Evolutionary conservation across 2,888 invertebrate species (phyloP), one percentile per base, ranked within the genome.

Genomic region (Alloscopus bannaensis): DNA sequence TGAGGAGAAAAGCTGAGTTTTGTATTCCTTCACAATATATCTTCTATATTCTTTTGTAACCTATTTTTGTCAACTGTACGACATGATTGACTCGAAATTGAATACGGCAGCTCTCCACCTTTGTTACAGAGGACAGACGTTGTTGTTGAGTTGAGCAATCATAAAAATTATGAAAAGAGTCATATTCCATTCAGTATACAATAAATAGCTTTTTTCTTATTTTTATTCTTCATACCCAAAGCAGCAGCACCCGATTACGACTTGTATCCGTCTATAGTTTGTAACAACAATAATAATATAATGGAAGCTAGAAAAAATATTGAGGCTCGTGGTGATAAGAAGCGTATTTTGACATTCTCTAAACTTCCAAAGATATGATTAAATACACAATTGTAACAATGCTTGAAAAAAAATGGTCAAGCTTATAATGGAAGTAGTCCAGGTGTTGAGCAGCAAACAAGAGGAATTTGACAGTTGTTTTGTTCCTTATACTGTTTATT

Each of bases 381-480:
- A n/a, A n/a, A n/a, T n/a, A n/a, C n/a, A n/a, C n/a, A n/a, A n/a
- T n/a, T n/a, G n/a, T n/a, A n/a, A n/a, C n/a, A n/a, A n/a, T n/a
- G n/a, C n/a, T n/a, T n/a, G n/a, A n/a, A n/a, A n/a, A n/a, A n/a
- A n/a, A n/a, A n/a, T n/a, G n/a, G n/a, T n/a, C n/a, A n/a, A n/a
- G n/a, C n/a, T n/a, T n/a, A n/a, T n/a, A n/a, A n/a, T 40, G 22
- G 40, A 40, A 13, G 8, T 20, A 29, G n/a, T n/a, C 45, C 71
- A 71, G 71, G 71, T 71, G 71, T 62, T 71, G 71, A 71, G 20
- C 50, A 62, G 31, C 50, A 60, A 60, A 71, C 60, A 71, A 62
- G 24, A 26, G 24, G 50, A 31, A 26, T 62, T 71, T 71, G 71
- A 71, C 71, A 71, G 62, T 71, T 71, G 71, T 18, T 28, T 71